phyloP scores from a whole-genome alignment of 2,797 vertebrate species.

The Peromyscus eremicus region DNA sequence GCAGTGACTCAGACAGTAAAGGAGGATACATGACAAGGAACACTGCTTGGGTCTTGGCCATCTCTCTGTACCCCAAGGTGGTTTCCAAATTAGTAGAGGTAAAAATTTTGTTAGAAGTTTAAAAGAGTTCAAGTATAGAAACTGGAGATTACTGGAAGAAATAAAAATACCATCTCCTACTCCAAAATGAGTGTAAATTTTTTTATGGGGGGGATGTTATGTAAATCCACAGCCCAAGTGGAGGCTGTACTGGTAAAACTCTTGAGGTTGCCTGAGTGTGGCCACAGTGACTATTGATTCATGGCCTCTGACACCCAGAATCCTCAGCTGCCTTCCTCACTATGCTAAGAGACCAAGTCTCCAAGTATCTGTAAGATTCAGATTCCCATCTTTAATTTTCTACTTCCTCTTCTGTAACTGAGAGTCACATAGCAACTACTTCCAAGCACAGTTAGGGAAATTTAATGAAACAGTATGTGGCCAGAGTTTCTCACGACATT shows the following conservation, averaged over 20 bases:
- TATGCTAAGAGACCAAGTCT: not conserved
- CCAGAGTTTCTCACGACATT: not conserved
- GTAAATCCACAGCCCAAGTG: not conserved
- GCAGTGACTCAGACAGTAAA: not conserved
- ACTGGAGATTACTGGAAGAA: not conserved
- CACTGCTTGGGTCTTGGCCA: not conserved
- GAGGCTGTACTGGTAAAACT: not conserved
- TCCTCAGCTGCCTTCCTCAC: not conserved
- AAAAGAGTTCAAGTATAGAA: not conserved
- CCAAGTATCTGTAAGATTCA: not conserved
- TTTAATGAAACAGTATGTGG: not conserved
- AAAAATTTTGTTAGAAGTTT: not conserved
- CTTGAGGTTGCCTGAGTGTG: not conserved
- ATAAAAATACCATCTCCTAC: not conserved
- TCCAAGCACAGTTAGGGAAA: not conserved
- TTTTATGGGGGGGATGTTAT: not conserved
- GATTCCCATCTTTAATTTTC: conserved; percentile 1
- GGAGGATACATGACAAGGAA: not conserved
- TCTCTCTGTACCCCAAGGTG: not conserved
- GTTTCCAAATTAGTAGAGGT: not conserved
- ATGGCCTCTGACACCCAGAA: not conserved
- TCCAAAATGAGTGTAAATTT: not conserved
- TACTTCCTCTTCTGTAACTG: not conserved
- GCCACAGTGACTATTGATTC: not conserved
- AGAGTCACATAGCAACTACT: not conserved